Evolutionary conservation across 2,888 invertebrate species (phyloP), one percentile per base, ranked within the genome.

Genomic region (Parnassius glacialis): DNA sequence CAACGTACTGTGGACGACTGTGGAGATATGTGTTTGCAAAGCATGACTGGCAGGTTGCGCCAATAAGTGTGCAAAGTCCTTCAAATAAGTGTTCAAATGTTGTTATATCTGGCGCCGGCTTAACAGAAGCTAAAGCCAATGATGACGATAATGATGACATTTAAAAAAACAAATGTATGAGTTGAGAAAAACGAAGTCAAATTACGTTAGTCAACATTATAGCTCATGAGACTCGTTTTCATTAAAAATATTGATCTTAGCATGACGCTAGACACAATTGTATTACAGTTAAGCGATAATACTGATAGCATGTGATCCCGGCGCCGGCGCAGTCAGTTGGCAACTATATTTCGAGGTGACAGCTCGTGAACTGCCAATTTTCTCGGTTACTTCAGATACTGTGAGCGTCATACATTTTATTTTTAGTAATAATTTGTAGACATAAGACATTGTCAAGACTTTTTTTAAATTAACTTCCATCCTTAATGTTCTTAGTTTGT

Each of bases 271-370:
- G 64, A 57, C 60, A 61, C 66, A 64, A 68, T 64, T 70, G 62
- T 64, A 62, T 64, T 62, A 67, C 68, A 62, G 67, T 34, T 55
- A 52, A 57, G 62, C 65, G 80, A 82, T 81, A 80, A 75, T 64
- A 64, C 42, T 72, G 80, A 80, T 81, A 80, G 74, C 72, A 71
- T 68, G 34, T 74, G 72, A 78, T 74, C 70, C 64, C 50, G 12
- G 45, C 13, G 51, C 47, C 69, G 62, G 50, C n/a, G 13, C 47
- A n/a, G 51, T 51, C 70, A 64, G 50, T 64, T 62, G 59, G 51
- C 57, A 51, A 41, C 69, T 65, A 70, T 65, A 70, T 68, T 72
- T 61, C 47, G 52, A n/a, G 16, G 41, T 61, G 56, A 62, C 66
- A 66, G 67, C 68, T 66, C 60, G 68, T 56, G 42, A 52, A 47